A percentile compares a stretch with the other conserved stretches of the same genome.
phyloP scores from a whole-genome alignment of 2,113 vertebrate genomes.

The Atractosteus spatula region DNA sequence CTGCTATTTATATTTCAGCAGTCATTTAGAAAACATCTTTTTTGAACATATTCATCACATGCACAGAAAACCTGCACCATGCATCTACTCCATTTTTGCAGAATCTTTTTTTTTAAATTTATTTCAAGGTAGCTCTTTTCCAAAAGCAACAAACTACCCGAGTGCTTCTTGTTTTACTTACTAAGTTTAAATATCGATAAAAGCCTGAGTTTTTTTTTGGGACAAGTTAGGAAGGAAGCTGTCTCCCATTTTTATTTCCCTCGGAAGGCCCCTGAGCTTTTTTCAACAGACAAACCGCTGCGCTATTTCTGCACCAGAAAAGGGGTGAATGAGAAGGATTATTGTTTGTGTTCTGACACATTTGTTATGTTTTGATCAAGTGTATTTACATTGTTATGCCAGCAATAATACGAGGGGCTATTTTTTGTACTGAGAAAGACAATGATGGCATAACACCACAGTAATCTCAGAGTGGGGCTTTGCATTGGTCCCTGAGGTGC shows the following conservation, averaged over 20 bases:
- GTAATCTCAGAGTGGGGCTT: not conserved
- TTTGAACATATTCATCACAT: not conserved
- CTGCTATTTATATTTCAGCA: not conserved
- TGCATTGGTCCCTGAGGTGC: not conserved
- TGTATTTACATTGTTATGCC: not conserved
- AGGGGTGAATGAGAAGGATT: conserved; percentile 27
- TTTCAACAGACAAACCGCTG: conserved; percentile 65
- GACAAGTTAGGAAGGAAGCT: conserved; percentile 84
- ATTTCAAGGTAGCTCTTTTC: not conserved
- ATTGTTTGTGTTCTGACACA: conserved; percentile 23
- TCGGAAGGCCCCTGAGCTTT: conserved; percentile 66
- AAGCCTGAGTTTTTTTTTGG: conserved; percentile 26
- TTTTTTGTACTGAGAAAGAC: not conserved
- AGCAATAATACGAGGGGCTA: not conserved
- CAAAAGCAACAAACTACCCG: conserved; percentile 43
- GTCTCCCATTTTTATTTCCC: conserved; percentile 90
- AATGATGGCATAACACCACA: not conserved
- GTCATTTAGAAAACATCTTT: not conserved
- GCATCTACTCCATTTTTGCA: not conserved
- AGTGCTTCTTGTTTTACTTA: not conserved
- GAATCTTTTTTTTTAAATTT: not conserved
- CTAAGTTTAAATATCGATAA: not conserved
- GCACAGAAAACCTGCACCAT: not conserved
- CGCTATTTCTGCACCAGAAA: conserved; percentile 66
- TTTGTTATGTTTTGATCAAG: conserved; percentile 10